These are phyloP conservation scores for Salarias fasciatus DNA, from an alignment of 2,797 vertebrate species.

Conservation along the genomic window DNA sequence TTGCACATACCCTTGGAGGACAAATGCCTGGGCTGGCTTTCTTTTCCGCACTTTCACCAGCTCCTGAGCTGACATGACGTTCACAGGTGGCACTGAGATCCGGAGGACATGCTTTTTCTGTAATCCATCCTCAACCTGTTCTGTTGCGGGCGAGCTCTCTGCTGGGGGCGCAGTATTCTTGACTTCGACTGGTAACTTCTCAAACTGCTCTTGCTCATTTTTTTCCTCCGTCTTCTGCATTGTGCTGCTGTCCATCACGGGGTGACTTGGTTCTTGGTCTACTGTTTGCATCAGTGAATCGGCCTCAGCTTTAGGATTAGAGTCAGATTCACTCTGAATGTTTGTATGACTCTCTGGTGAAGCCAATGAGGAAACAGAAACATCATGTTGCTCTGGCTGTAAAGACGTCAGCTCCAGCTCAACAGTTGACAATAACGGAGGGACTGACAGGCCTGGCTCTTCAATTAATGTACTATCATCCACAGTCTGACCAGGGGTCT, in stretches of 20 bases:
- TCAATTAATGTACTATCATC: conserved; percentile 29
- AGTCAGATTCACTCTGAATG: conserved; percentile 32
- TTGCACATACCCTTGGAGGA: conserved; percentile 75
- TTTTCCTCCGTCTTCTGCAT: conserved; percentile 26
- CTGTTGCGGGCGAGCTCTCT: conserved; percentile 27
- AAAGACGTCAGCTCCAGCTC: conserved; percentile 62
- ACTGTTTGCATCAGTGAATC: conserved; percentile 36
- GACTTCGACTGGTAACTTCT: conserved; percentile 26
- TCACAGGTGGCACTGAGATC: conserved; percentile 55
- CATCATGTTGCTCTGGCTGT: conserved; percentile 56
- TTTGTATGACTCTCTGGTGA: conserved; percentile 44
- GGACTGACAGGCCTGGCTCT: conserved; percentile 43
- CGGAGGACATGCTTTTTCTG: conserved; percentile 39
- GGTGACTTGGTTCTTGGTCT: conserved; percentile 24
- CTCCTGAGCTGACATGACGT: conserved; percentile 77
- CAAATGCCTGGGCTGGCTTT: conserved; percentile 66
- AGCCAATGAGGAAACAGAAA: conserved; percentile 32
- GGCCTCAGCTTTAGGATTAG: conserved; percentile 24
- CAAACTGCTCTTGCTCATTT: conserved; percentile 10
- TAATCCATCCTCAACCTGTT: conserved; percentile 17
- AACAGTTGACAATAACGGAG: conserved; percentile 42
- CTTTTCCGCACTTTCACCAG: conserved; percentile 78
- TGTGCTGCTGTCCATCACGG: conserved; percentile 12
- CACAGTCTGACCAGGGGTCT: conserved; percentile 33
- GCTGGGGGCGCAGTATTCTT: conserved; percentile 25